Conservation (phyloP, 2,113 vertebrate genomes). For the Microtus pennsylvanicus region DNA sequence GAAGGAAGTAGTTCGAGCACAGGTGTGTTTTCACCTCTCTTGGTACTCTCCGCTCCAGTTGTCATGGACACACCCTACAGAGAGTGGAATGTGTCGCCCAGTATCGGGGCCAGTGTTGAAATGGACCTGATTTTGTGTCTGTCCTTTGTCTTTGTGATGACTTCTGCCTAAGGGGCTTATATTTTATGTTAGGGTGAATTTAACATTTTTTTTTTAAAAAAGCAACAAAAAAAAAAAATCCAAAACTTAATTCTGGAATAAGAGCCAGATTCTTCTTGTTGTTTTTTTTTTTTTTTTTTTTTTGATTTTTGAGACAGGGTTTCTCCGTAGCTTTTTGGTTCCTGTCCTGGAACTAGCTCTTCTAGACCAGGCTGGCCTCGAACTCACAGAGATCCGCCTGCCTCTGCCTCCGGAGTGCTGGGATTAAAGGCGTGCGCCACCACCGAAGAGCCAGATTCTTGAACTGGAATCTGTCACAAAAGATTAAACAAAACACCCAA, state of each 20-base stretch:
- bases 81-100: background rate
- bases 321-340: too few species aligned
- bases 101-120: background rate
- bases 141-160: conserved; percentile 9
- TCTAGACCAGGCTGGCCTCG: too few species aligned
- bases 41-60: background rate
- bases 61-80: background rate
- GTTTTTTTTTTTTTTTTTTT: too few species aligned
- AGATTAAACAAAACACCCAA: background rate
- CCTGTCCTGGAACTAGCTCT: too few species aligned
- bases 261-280: background rate
- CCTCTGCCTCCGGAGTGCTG: too few species aligned
- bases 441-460: background rate
- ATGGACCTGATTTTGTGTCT: conserved; percentile 34
- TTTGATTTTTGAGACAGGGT: too few species aligned
- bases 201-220: background rate
- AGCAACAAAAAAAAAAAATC: too few species aligned
- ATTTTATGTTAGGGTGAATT: conserved; percentile 38
- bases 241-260: background rate
- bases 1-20: background rate
- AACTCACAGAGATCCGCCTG: too few species aligned
- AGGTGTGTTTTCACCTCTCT: background rate
- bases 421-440: too few species aligned
- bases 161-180: background rate
- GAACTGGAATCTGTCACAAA: background rate